Base-by-base conservation (phyloP, 2,888 invertebrate genomes). In the Rotaria sp. region DNA sequence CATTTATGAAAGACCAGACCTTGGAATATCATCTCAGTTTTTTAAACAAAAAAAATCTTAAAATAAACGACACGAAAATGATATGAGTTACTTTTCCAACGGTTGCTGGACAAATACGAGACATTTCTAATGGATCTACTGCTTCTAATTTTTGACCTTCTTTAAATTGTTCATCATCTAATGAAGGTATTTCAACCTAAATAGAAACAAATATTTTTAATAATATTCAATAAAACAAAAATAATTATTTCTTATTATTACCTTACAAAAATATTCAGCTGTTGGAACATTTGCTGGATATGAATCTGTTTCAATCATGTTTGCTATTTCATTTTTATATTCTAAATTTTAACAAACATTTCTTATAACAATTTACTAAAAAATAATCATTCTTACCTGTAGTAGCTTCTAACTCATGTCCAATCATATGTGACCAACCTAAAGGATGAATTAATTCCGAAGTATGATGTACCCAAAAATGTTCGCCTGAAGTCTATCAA, bases 391-490 rank as follows among this genome's bases (percentile, higher is more conserved):
- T 84, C n/a, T 80, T 86, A 88, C 89, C 94, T 75, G 93, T 93
- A 8, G 96, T 95, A 0, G 96, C 96, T 86, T 95, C 94, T 84
- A 98, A 92, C 85, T 94, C 94, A 90, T 97, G 97, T 0, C 96
- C 96, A 0, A 96, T 94, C 87, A 94, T 92, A 87, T 94, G 94
- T 0, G 97, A 96, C 97, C 98, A 97, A n/a, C 97, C 96, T 1
- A 96, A 95, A 0, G 96, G 96, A 91, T 97, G 97, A 88, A 98
- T 94, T 24, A 97, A 92, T 0, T 96, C 95, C 0, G 97, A 96
- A 90, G 95, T 95, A 91, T 96, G 96, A 88, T 97, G 97, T 90
- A 96, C 97, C 97, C 97, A 98, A 91, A 98, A 97, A 8, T 96
- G 93, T 90, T 91, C 91, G 1, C 80, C 80, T 45, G 80, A 0